Evolutionary conservation across 2,113 vertebrate species (phyloP), one percentile per base, ranked within the genome.

Genomic region (Notiomystis cincta): DNA sequence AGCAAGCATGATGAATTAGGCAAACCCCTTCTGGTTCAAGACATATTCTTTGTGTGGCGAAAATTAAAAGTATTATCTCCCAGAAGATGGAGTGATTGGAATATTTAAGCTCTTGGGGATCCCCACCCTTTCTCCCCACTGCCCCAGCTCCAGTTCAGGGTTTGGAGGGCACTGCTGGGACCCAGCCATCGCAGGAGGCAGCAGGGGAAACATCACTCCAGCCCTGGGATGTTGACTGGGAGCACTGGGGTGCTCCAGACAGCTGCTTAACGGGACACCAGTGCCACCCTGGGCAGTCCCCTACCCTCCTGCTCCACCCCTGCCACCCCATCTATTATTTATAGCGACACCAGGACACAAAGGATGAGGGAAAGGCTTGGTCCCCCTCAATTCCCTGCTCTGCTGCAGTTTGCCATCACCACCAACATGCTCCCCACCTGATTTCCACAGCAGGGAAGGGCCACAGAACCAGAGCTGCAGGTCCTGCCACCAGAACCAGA

Each of bases 1-100:
- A 96, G 96, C 97, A 98, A 98, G 97, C 93, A 97, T 99, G 99
- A 99, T 99, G 98, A 98, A 99, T 99, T 98, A 99, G 98, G 98
- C 93, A 96, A 98, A 98, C 98, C 98, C 98, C 98, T 98, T 99
- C 98, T 99, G 99, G 98, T 98, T 98, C 97, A 86, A 91, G 97
- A 98, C 93, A 85, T 88, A 53, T 78, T 97, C 97, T 98, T 98
- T 98, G 96, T 98, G 97, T 95, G 97, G 82, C 9, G 47, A 98
- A 98, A 98, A 98, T 98, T 96, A 97, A 97, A 98, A 98, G 98
- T 98, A 98, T 98, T 97, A 97, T 98, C 98, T 98, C 97, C 96
- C 97, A 95, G 97, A 98, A 97, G 96, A 97, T 97, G 77, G 65
- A 96, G 77, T 11, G 48, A 82, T 61, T 58, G 3, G 38, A 79